Evolutionary conservation across 2,113 vertebrate genomes (phyloP).

Genomic region (Caracal caracal): DNA sequence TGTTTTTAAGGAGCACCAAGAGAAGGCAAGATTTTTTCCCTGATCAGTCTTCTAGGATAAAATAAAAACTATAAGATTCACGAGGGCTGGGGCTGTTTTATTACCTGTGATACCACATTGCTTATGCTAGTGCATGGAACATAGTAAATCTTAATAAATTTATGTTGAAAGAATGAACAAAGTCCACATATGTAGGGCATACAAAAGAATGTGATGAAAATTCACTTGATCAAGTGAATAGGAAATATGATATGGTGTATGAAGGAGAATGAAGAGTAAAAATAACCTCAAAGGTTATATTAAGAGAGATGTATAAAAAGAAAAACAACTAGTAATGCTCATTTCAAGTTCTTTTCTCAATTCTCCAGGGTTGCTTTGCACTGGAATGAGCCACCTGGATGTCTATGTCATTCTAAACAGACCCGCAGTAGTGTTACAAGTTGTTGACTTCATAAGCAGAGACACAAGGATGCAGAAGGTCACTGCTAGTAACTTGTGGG

Average conservation of each 20-base stretch:
- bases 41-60: background rate
- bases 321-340: background rate
- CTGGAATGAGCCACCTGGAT: background rate
- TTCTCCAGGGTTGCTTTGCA: background rate
- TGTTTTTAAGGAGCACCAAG: background rate
- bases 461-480: fast-evolving
- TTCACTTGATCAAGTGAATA: background rate
- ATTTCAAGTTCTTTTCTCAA: background rate
- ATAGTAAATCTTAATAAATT: background rate
- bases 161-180: background rate
- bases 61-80: background rate
- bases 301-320: background rate
- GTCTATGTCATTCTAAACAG: background rate
- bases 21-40: background rate
- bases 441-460: background rate
- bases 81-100: background rate
- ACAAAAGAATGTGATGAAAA: background rate
- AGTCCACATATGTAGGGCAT: background rate
- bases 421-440: background rate
- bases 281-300: background rate
- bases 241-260: background rate
- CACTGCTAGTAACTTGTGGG: background rate
- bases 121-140: background rate
- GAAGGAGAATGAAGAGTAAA: background rate
- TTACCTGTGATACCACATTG: background rate